Evolutionary conservation across 53 echinoderm and acorn worm genomes (phyloP).

Genomic region (Hippasteria phrygiana): DNA sequence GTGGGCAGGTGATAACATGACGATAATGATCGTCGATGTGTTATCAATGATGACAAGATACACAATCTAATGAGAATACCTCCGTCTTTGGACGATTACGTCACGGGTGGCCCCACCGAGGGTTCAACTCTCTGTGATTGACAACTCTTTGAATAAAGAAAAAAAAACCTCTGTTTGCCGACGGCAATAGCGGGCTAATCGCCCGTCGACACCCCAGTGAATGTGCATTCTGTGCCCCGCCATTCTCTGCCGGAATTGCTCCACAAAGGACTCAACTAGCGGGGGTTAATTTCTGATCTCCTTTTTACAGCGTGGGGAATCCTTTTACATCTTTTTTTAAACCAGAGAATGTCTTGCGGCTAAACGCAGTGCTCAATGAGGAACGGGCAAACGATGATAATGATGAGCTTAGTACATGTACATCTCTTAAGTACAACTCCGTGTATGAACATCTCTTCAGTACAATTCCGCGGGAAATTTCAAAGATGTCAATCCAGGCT

Average conservation of each 20-base stretch:
- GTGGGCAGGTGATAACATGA: no score
- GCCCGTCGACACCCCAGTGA: conserved; percentile 16
- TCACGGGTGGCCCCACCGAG: not conserved
- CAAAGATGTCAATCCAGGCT: no score
- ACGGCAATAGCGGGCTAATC: conserved; percentile 30
- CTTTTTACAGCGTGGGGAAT: not conserved
- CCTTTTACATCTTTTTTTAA: not conserved
- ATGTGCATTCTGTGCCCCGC: not conserved
- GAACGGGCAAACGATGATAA: no score
- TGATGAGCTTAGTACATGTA: no score
- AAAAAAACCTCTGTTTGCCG: not conserved
- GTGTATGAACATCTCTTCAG: no score
- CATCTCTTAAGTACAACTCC: no score
- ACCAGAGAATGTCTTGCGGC: no score
- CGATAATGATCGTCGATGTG: no score
- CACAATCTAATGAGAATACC: not conserved
- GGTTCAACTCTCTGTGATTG: conserved; percentile 26
- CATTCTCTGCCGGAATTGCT: conserved; percentile 15
- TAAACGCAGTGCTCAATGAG: no score
- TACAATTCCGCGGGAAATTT: no score
- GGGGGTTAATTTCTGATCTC: not conserved
- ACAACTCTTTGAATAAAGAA: conserved; percentile 2
- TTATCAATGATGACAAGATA: no score
- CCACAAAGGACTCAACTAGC: not conserved
- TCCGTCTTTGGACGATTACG: not conserved